Base-by-base conservation (phyloP, 2,888 invertebrate species). In the Hemicrepidius hirtus region DNA sequence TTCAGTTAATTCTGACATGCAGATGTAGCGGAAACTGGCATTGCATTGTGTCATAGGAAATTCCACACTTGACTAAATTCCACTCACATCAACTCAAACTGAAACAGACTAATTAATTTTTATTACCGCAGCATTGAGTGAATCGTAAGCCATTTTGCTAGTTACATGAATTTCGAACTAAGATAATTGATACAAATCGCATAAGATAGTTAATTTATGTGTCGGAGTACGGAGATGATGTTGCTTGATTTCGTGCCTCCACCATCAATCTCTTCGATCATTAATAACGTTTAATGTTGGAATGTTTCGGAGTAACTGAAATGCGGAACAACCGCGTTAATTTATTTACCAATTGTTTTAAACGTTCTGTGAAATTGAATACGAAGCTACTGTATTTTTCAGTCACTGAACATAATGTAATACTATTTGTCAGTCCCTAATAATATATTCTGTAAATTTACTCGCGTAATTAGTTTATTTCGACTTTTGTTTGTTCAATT, bases 211-310 rank as follows among this genome's bases (percentile, higher is more conserved):
- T 73, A 69, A 73, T 77, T 77, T 77, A 74, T 73, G 76, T 73
- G 75, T 71, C 69, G 73, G 74, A 76, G 72, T 73, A 68, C 74
- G 73, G 75, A 76, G 75, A 78, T 76, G 74, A 78, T 76, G 75
- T 73, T 74, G 74, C 77, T 78, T 72, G 71, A 78, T 78, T 77
- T 74, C 69, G 46, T 64, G 66, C 73, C 59, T 64, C 66, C 63
- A 76, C 75, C 79, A 77, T 79, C 79, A 78, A 77, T 79, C 77
- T 77, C 66, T 37, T 49, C 62, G 72, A 75, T 76, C 79, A 78
- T 79, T 79, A 78, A 79, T 79, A 78, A 77, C 75, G 68, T 74
- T 75, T 77, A 75, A 73, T 68, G 62, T n/a, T 62, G 49, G 62
- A 64, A 46, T 64, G 62, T 63, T 68, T 62, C 32, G n/a, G 50